A percentile compares a stretch with the other conserved stretches of the same genome.
Evolutionary conservation across 2,888 invertebrate genomes (phyloP).

Genomic region (Calliphora vomitoria): DNA sequence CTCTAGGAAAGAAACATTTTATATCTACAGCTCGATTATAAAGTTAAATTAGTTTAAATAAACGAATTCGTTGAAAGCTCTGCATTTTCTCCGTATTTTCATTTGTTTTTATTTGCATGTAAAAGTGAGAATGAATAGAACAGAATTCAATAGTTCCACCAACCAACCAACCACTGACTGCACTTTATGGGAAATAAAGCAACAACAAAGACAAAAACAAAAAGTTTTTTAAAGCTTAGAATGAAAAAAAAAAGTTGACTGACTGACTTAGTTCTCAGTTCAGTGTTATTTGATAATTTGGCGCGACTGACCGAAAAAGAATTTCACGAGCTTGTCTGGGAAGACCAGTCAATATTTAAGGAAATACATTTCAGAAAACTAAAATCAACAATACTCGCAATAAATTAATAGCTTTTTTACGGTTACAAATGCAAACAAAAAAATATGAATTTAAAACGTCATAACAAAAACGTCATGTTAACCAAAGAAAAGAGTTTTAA

Average conservation of each 20-base stretch:
- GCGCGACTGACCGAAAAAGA: conserved; percentile 68
- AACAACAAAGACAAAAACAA: conserved; percentile 39
- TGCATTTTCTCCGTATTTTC: conserved; percentile 20
- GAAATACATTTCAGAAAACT: conserved; percentile 20
- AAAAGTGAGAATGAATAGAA: conserved; percentile 46
- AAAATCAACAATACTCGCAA: conserved; percentile 16
- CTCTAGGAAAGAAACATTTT: no score
- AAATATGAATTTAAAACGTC: conserved; percentile 3
- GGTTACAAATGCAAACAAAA: not conserved
- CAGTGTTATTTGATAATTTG: conserved; percentile 72
- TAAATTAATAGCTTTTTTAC: conserved; percentile 41
- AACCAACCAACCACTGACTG: conserved; percentile 30
- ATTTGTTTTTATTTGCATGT: conserved; percentile 47
- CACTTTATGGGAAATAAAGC: conserved; percentile 56
- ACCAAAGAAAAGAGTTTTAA: not conserved
- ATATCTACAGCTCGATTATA: no score
- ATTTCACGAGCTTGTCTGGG: conserved; percentile 46
- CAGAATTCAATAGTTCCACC: conserved; percentile 43
- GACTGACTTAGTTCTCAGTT: conserved; percentile 64
- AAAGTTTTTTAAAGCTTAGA: conserved; percentile 70
- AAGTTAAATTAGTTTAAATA: not conserved
- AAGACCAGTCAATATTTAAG: conserved; percentile 42
- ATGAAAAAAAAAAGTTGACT: conserved; percentile 59
- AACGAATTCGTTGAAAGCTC: conserved; percentile 2
- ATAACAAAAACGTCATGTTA: not conserved